These are phyloP conservation scores for Morelia viridis DNA, from an alignment of 2,797 vertebrate species.

Conservation along the genomic window DNA sequence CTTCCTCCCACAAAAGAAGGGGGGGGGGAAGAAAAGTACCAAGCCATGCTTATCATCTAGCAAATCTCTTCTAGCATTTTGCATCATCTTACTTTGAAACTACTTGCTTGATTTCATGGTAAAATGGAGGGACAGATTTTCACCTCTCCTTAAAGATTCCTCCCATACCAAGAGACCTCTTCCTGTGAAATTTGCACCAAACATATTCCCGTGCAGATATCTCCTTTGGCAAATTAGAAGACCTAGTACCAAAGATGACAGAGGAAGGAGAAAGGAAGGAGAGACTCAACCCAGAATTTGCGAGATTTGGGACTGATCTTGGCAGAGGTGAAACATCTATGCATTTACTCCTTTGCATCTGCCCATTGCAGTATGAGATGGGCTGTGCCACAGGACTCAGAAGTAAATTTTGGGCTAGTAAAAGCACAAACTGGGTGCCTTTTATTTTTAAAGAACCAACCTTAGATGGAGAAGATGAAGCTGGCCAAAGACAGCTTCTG, in stretches of 20 bases:
- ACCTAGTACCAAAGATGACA: neutral
- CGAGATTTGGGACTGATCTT: neutral
- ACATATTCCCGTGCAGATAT: neutral
- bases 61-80: neutral
- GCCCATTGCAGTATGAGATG: neutral
- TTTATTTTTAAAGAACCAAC: neutral
- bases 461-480: neutral
- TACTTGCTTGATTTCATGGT: neutral
- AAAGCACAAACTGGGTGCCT: neutral
- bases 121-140: neutral
- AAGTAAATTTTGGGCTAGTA: fast-evolving
- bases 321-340: neutral
- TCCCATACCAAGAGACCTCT: neutral
- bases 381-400: neutral
- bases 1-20: neutral
- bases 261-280: neutral
- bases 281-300: neutral
- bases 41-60: neutral
- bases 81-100: neutral
- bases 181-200: neutral
- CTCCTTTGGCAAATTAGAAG: neutral
- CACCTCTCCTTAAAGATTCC: neutral
- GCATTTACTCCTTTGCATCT: neutral
- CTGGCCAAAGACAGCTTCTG: neutral
- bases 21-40: neutral